These are phyloP conservation scores for Lutraria lutraria DNA, from an alignment of 2,888 invertebrate genomes.

Conservation along the genomic window DNA sequence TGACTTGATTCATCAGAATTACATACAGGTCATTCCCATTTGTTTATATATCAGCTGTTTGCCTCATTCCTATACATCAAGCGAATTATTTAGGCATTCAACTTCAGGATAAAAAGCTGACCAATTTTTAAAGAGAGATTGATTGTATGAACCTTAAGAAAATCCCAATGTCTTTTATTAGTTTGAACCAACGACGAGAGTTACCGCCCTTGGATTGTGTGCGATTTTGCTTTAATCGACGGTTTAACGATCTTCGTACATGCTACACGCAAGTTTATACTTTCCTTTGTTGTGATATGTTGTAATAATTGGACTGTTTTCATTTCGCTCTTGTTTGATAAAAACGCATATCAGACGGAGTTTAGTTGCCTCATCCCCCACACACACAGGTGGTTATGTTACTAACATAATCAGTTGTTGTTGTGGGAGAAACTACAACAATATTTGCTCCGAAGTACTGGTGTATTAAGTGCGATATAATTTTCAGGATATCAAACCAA, in stretches of 20 bases:
- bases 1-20: background rate
- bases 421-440: background rate
- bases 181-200: background rate
- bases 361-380: background rate
- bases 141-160: background rate
- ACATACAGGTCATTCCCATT: background rate
- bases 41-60: background rate
- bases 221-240: background rate
- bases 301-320: background rate
- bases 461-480: background rate
- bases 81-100: background rate
- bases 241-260: background rate
- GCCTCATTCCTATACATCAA: background rate
- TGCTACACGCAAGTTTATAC: background rate
- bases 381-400: conserved; percentile 5
- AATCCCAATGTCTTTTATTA: background rate
- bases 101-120: background rate
- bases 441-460: background rate
- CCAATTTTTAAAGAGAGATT: background rate
- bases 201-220: background rate
- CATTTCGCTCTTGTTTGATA: background rate
- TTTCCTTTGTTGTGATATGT: background rate
- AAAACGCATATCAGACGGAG: background rate
- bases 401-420: background rate
- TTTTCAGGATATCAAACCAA: background rate